Conservation (phyloP, 2,113 vertebrate genomes). For the Amia ocellicauda region DNA sequence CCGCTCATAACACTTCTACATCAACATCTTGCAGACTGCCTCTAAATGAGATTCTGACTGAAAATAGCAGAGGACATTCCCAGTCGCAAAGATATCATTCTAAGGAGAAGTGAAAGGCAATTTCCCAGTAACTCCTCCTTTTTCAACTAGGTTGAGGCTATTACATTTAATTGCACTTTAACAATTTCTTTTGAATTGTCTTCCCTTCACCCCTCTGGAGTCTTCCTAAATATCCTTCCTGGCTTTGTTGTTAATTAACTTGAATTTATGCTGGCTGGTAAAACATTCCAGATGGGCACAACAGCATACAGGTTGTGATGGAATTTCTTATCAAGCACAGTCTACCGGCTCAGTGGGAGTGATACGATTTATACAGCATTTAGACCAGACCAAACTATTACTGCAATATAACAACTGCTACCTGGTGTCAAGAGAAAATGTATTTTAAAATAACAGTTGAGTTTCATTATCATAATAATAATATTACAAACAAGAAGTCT, state of each 20-base stretch:
- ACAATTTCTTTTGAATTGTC: slow-evolving; percentile 30
- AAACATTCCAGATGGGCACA: not conserved
- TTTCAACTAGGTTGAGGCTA: slow-evolving; percentile 21
- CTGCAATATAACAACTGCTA: too few species aligned
- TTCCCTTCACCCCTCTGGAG: slow-evolving; percentile 31
- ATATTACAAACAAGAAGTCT: too few species aligned
- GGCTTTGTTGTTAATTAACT: slow-evolving; percentile 23
- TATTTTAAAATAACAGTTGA: too few species aligned
- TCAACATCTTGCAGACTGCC: not conserved
- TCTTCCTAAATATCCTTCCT: slow-evolving; percentile 33
- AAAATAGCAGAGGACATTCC: slow-evolving; percentile 28
- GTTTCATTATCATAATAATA: too few species aligned
- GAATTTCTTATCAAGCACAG: not conserved
- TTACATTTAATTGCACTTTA: slow-evolving; percentile 46
- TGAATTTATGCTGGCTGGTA: slow-evolving; percentile 16
- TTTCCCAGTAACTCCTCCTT: not conserved
- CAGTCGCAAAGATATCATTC: slow-evolving; percentile 37
- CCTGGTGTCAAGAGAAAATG: too few species aligned
- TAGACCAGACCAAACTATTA: too few species aligned
- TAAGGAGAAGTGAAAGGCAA: slow-evolving; percentile 33
- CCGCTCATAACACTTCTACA: not conserved
- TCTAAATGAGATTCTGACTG: not conserved
- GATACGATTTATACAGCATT: too few species aligned
- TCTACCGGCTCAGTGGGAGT: too few species aligned
- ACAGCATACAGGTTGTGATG: not conserved